phyloP scores from a whole-genome alignment of 2,797 vertebrate species.

The Liasis olivaceus region DNA sequence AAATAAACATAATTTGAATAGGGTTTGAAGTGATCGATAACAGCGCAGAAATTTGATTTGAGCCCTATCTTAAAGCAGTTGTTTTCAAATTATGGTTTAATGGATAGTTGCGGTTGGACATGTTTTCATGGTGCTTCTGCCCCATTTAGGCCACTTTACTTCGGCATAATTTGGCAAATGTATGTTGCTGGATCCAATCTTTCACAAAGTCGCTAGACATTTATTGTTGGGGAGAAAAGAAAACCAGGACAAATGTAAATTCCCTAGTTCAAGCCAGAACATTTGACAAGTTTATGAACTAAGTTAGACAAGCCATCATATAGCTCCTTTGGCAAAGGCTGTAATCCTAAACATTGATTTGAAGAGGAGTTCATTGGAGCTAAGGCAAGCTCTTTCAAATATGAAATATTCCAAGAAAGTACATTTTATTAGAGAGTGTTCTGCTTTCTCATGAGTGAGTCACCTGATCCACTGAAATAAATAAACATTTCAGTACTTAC shows the following conservation, averaged over 20 bases:
- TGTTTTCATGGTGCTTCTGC: not conserved
- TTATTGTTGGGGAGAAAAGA: not conserved
- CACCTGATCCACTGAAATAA: not conserved
- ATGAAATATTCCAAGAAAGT: not conserved
- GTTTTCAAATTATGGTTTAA: conserved; percentile 3
- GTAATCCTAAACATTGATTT: not conserved
- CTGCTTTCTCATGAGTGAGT: not conserved
- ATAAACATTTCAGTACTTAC: not conserved
- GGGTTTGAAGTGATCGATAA: not conserved
- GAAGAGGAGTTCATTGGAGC: not conserved
- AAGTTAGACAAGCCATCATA: not conserved
- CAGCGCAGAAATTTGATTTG: not conserved
- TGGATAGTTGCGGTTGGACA: not conserved
- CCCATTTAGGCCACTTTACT: not conserved
- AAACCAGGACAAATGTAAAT: not conserved
- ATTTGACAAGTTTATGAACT: conserved; percentile 8
- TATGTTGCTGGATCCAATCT: not conserved
- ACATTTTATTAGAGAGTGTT: not conserved
- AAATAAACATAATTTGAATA: not conserved
- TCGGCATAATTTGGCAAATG: conserved; percentile 2
- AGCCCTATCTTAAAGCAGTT: not conserved
- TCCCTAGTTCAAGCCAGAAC: not conserved
- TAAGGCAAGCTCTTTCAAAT: not conserved
- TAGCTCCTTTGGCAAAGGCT: not conserved
- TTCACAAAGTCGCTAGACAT: not conserved